Conservation (phyloP, 2,113 vertebrate species). For the Aptenodytes patagonicus region DNA sequence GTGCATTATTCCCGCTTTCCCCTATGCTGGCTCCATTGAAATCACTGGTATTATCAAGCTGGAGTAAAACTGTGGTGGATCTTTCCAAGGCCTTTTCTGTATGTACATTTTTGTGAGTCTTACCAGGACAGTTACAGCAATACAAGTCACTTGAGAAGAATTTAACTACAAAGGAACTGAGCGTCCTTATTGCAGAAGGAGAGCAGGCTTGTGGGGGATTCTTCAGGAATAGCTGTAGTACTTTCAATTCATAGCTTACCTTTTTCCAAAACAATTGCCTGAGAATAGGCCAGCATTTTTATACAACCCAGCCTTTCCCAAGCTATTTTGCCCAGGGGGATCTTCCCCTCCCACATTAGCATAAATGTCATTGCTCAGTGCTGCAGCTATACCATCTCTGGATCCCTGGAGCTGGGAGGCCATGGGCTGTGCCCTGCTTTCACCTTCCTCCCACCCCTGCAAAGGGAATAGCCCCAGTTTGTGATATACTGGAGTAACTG, state of each 20-base stretch:
- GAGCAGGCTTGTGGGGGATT: background rate
- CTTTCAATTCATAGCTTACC: slow-evolving; percentile 23
- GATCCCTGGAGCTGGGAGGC: background rate
- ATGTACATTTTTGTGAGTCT: background rate
- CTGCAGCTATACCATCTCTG: background rate
- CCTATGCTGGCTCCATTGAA: background rate
- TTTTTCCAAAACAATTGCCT: slow-evolving; percentile 14
- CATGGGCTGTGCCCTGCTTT: background rate
- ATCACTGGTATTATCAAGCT: background rate
- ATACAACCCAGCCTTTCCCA: background rate
- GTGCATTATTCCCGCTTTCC: background rate
- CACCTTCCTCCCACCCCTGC: background rate
- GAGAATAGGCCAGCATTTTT: background rate
- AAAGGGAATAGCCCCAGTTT: background rate
- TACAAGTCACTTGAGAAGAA: slow-evolving; percentile 55
- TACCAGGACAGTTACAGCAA: slow-evolving; percentile 27
- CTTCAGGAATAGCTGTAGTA: background rate
- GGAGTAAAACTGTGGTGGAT: background rate
- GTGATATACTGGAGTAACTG: background rate
- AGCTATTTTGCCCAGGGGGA: slow-evolving; percentile 4
- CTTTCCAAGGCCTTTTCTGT: slow-evolving; percentile 13
- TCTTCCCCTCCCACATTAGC: background rate
- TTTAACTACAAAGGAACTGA: slow-evolving; percentile 41
- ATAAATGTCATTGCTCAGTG: background rate
- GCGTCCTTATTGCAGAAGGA: background rate